Conservation (phyloP, 2,797 vertebrate species). For the Hylomyscus alleni region DNA sequence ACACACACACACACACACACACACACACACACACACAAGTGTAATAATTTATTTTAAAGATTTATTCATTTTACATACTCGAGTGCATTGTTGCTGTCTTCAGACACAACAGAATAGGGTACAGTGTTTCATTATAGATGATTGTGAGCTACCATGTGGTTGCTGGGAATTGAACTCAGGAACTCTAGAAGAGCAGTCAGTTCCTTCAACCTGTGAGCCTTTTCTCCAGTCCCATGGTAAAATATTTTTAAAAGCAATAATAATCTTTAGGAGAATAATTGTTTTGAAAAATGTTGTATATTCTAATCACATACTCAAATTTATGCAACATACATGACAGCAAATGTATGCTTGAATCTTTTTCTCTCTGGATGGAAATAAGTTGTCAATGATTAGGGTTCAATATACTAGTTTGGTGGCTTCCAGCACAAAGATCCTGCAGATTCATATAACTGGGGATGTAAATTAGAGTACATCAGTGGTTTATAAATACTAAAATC, state of each 20-base stretch:
- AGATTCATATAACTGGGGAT: not conserved
- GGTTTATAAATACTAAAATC: not conserved
- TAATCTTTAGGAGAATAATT: not conserved
- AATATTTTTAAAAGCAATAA: not conserved
- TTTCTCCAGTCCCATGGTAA: not conserved
- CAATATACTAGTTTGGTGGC: not conserved
- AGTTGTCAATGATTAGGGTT: not conserved
- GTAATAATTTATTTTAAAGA: too few relatives aligned
- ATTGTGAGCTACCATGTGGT: not conserved
- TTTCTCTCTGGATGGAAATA: not conserved
- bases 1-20: too few relatives aligned
- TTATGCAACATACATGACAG: not conserved
- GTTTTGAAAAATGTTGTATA: not conserved
- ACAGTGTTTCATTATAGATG: not conserved
- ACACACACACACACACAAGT: not conserved
- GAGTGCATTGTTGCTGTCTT: not conserved
- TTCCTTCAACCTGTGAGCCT: not conserved
- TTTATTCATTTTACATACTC: too few relatives aligned
- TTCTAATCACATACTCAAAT: not conserved
- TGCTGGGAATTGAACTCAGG: not conserved
- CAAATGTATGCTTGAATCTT: not conserved
- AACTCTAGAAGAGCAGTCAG: not conserved
- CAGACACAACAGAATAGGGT: not conserved
- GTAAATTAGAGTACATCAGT: not conserved
- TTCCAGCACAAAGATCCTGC: not conserved